Conservation (phyloP, 2,113 vertebrate genomes). For the Microcebus tavaratra region DNA sequence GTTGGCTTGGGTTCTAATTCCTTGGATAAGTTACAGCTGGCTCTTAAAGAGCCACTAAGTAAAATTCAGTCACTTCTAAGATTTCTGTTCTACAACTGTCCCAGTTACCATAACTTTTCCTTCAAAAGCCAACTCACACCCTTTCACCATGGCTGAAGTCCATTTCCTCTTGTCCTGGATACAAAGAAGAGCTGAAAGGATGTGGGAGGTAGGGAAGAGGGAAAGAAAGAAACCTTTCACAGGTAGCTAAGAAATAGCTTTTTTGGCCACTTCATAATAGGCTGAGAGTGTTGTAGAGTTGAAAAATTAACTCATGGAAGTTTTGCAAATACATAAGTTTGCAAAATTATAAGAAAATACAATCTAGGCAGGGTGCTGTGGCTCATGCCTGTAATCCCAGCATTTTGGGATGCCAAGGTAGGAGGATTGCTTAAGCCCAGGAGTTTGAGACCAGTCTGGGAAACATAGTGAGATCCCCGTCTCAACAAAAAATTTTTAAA, state of each 20-base stretch:
- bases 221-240: constrained; percentile 57
- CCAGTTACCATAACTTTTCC: constrained; percentile 25
- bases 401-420: too few species aligned
- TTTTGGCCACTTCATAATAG: neutral
- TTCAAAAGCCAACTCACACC: constrained; percentile 38
- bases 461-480: too few species aligned
- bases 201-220: neutral
- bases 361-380: neutral
- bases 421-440: too few species aligned
- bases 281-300: neutral
- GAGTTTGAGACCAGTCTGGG: too few species aligned
- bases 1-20: constrained; percentile 60
- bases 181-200: constrained; percentile 41
- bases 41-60: constrained; percentile 31
- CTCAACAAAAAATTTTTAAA: too few species aligned
- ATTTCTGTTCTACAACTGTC: neutral
- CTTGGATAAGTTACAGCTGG: constrained; percentile 32
- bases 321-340: neutral
- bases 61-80: constrained; percentile 25
- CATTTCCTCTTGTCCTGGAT: constrained; percentile 34
- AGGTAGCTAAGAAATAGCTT: constrained; percentile 43
- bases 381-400: too few species aligned
- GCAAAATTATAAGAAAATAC: constrained; percentile 6
- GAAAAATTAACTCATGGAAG: neutral
- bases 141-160: neutral